Evolutionary conservation across 2,888 invertebrate genomes (phyloP).

Genomic region (Drosophila infuscata): DNA sequence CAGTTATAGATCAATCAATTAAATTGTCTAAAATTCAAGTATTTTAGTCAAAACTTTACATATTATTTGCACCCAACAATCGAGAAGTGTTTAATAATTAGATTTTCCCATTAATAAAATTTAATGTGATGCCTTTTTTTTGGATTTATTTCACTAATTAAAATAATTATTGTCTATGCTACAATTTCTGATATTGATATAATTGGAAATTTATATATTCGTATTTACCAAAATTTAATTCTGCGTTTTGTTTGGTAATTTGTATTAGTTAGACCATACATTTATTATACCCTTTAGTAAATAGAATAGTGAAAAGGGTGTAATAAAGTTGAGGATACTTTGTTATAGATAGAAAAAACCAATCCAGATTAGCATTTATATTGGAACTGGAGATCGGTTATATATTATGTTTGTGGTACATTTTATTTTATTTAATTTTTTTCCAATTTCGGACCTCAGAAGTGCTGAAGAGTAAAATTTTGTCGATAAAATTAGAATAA

Average conservation of each 20-base stretch:
- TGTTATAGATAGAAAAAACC: background rate
- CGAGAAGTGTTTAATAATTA: background rate
- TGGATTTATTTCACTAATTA: background rate
- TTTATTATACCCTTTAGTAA: background rate
- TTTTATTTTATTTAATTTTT: background rate
- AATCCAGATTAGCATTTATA: background rate
- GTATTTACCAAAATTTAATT: background rate
- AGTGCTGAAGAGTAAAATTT: background rate
- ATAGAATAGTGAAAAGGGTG: too few relatives aligned
- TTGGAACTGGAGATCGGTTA: accelerated
- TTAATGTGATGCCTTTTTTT: background rate
- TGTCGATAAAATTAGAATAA: background rate
- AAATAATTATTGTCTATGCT: background rate
- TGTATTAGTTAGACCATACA: slow-evolving; percentile 3
- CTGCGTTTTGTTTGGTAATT: background rate
- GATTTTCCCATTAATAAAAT: background rate
- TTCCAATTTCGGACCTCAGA: background rate
- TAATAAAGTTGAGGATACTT: background rate
- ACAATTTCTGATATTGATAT: background rate
- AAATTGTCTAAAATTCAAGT: background rate
- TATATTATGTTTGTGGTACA: background rate
- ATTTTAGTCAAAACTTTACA: slow-evolving; percentile 6
- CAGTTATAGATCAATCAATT: slow-evolving; percentile 30
- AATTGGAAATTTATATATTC: background rate
- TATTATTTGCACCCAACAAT: slow-evolving; percentile 1